These are phyloP conservation scores for Drosophila pachea DNA, from an alignment of 1,140 invertebrate species.

Conservation along the genomic window DNA sequence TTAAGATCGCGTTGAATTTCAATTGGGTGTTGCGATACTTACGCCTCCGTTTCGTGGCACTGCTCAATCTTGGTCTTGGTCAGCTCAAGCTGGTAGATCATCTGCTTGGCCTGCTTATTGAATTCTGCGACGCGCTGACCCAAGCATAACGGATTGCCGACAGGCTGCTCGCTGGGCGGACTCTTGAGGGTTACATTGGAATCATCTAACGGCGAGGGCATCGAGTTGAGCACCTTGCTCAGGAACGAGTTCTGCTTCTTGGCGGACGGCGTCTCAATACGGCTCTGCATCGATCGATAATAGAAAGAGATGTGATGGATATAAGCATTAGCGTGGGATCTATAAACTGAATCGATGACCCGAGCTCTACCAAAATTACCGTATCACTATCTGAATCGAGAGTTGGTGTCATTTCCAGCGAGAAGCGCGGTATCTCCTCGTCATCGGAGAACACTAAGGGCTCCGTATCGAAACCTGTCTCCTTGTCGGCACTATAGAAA, in stretches of 20 bases:
- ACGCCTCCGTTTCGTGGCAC: conserved; percentile 83
- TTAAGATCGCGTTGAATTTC: too few relatives aligned
- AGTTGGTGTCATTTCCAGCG: conserved; percentile 77
- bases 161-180: conserved; percentile 45
- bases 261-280: conserved; percentile 71
- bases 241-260: conserved; percentile 69
- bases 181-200: conserved; percentile 70
- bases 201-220: conserved; percentile 63
- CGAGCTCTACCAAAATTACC: conserved; percentile 64
- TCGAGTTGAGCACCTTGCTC: conserved; percentile 63
- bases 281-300: conserved; percentile 54
- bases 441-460: conserved; percentile 86
- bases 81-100: conserved; percentile 84
- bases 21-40: conserved; percentile 21
- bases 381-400: conserved; percentile 79
- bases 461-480: conserved; percentile 81
- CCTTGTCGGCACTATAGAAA: conserved; percentile 84
- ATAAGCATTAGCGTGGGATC: conserved; percentile 2
- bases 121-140: conserved; percentile 80
- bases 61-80: conserved; percentile 84
- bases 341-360: conserved; percentile 8
- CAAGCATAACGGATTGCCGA: conserved; percentile 22
- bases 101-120: conserved; percentile 82
- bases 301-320: not conserved
- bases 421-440: conserved; percentile 81